Evolutionary conservation across 2,797 vertebrate species (phyloP), one percentile per base, ranked within the genome.

Genomic region (Rhinoraja longicauda): DNA sequence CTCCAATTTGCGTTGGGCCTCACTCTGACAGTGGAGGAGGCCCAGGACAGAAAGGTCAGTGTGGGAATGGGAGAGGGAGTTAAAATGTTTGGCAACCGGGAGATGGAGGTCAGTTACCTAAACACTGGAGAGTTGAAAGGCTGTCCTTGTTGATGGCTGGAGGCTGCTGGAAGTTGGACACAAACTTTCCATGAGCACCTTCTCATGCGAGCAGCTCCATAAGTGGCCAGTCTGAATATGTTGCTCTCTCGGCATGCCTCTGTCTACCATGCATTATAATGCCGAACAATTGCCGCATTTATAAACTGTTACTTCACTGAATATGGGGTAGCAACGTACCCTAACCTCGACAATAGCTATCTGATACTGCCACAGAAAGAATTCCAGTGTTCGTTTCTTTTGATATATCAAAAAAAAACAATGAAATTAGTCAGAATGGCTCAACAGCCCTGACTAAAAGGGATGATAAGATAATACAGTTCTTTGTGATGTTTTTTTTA

Each of bases 401-500:
- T 96, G 95, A 94, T 96, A 94, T 96, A 96, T 96, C 95, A 94
- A 97, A 97, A 97, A 97, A 97, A 97, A 96, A 97, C 97, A 98
- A 99, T 97, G 97, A 97, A 97, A 95, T 96, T 96, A 95, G 96
- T 98, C 97, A 97, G 98, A 98, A 98, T 98, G 97, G 97, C 97
- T 99, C 98, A 98, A 98, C 98, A 99, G 98, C 98, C 97, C 97
- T 96, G 97, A 97, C 97, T 97, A 97, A 98, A 92, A 98, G 97
- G 97, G 96, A 96, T 95, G 96, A 96, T 96, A 97, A 98, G 97
- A 99, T 98, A 99, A 98, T 98, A 98, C 97, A 96, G 96, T 95
- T 96, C 98, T 98, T 99, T 99, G 98, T 99, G 97, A 97, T 97
- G 97, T 96, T 96, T 97, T 53, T 53, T 53, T 96, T 97, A 96